These are phyloP conservation scores for Hepsetus odoe DNA, from an alignment of 2,113 vertebrate genomes.

Conservation along the genomic window DNA sequence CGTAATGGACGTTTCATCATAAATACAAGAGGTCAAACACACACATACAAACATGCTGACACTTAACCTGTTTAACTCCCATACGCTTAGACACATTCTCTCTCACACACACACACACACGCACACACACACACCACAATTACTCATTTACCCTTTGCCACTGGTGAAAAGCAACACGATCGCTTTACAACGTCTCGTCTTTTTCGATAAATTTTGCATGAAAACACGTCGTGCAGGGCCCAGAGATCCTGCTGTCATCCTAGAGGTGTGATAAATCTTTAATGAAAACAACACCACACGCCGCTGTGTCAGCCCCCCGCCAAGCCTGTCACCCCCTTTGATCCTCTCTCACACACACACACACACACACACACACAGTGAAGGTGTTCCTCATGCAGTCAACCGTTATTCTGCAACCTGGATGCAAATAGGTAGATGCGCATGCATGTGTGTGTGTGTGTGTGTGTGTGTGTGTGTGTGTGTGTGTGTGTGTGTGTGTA, in stretches of 20 bases:
- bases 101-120: slow-evolving; percentile 47
- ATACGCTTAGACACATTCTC: slow-evolving; percentile 21
- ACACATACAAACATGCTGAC: slow-evolving; percentile 8
- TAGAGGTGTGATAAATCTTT: slow-evolving; percentile 97
- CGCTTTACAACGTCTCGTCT: slow-evolving; percentile 83
- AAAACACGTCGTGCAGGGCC: slow-evolving; percentile 82
- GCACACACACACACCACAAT: slow-evolving; percentile 65
- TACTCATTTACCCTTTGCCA: slow-evolving; percentile 84
- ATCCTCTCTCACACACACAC: slow-evolving; percentile 83
- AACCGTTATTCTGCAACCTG: slow-evolving; percentile 76
- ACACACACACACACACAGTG: slow-evolving; percentile 40
- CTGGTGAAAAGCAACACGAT: slow-evolving; percentile 87
- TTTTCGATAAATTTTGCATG: slow-evolving; percentile 98
- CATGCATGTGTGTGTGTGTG: too few species aligned
- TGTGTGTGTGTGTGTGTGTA: slow-evolving; percentile 41
- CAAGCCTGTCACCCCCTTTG: slow-evolving; percentile 84
- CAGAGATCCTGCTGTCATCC: slow-evolving; percentile 93
- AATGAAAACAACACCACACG: slow-evolving; percentile 96
- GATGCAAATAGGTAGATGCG: slow-evolving; percentile 80
- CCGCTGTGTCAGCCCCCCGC: slow-evolving; percentile 90
- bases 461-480: slow-evolving; percentile 23
- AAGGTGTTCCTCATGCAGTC: slow-evolving; percentile 41
- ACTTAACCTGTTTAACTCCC: slow-evolving; percentile 27
- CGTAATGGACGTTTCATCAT: neutral
- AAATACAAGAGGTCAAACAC: neutral